Percentiles rank a stretch among this genome's conserved stretches.
phyloP scores from a whole-genome alignment of 2,888 invertebrate genomes.

The Eilema depressum region DNA sequence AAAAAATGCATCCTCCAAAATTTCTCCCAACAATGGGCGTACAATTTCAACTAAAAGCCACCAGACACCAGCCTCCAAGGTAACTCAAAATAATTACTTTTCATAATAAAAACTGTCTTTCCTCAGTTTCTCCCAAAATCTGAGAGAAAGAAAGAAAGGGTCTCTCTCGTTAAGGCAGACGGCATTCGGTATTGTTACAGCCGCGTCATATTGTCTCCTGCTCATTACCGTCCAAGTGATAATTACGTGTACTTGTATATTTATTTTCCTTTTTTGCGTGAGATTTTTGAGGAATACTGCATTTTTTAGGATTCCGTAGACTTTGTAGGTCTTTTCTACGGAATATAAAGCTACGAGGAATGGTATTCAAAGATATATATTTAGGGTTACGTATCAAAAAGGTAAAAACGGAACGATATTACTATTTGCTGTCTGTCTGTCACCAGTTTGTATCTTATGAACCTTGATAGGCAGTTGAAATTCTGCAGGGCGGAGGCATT shows the following conservation, averaged over 20 bases:
- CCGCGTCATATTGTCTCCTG: slow-evolving; percentile 41
- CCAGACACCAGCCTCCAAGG: background rate
- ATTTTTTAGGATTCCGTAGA: background rate
- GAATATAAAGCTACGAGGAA: too few species aligned
- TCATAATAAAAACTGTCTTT: slow-evolving; percentile 33
- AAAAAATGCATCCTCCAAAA: slow-evolving; percentile 14
- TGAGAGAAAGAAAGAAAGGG: slow-evolving; percentile 31
- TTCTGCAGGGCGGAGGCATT: too few species aligned
- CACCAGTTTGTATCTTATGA: too few species aligned
- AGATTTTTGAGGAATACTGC: slow-evolving; percentile 17
- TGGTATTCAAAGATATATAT: too few species aligned
- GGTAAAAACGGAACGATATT: too few species aligned
- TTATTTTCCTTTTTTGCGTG: slow-evolving; percentile 26
- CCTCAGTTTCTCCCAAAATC: slow-evolving; percentile 37
- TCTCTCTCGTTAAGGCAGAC: slow-evolving; percentile 39
- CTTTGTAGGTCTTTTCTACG: too few species aligned
- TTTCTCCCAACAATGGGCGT: slow-evolving; percentile 13
- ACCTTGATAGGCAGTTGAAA: too few species aligned
- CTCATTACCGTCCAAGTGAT: slow-evolving; percentile 43
- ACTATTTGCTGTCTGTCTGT: too few species aligned
- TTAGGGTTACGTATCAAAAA: too few species aligned
- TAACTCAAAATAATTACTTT: slow-evolving; percentile 45
- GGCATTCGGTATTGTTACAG: slow-evolving; percentile 18
- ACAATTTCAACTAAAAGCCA: background rate
- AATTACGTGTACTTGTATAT: slow-evolving; percentile 36